These are phyloP conservation scores for Tiliacea citrago DNA, from an alignment of 2,888 invertebrate species.

Conservation along the genomic window DNA sequence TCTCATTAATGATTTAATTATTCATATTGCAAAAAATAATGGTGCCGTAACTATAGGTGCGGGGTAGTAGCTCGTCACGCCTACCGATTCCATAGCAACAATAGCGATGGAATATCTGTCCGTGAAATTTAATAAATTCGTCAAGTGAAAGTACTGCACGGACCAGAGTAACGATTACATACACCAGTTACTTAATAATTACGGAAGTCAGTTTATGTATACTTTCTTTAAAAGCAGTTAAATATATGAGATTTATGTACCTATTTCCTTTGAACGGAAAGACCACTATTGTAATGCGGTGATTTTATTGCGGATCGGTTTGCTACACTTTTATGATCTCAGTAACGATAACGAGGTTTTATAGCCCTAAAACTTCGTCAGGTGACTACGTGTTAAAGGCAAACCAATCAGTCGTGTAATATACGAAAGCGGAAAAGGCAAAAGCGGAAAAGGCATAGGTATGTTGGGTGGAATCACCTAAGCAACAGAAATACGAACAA, in stretches of 20 bases:
- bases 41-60: conserved; percentile 5
- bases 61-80: conserved; percentile 16
- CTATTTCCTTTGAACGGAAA: conserved; percentile 27
- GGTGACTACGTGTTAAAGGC: conserved; percentile 14
- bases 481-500: conserved; percentile 31
- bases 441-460: background rate
- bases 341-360: conserved; percentile 8
- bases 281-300: conserved; percentile 3
- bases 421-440: background rate
- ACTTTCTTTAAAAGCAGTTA: conserved; percentile 54
- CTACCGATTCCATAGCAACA: conserved; percentile 43
- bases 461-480: conserved; percentile 17
- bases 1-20: conserved; percentile 27
- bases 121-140: conserved; percentile 68
- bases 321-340: conserved; percentile 23
- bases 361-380: conserved; percentile 6
- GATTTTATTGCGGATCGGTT: conserved; percentile 30
- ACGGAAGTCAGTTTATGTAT: conserved; percentile 42
- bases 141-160: conserved; percentile 67
- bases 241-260: conserved; percentile 15
- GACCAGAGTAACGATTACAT: conserved; percentile 54
- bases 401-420: background rate
- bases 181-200: conserved; percentile 56
- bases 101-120: conserved; percentile 48
- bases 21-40: conserved; percentile 40